These are phyloP conservation scores for Melangyna quadrimaculata DNA, from an alignment of 2,888 invertebrate species.

Conservation along the genomic window DNA sequence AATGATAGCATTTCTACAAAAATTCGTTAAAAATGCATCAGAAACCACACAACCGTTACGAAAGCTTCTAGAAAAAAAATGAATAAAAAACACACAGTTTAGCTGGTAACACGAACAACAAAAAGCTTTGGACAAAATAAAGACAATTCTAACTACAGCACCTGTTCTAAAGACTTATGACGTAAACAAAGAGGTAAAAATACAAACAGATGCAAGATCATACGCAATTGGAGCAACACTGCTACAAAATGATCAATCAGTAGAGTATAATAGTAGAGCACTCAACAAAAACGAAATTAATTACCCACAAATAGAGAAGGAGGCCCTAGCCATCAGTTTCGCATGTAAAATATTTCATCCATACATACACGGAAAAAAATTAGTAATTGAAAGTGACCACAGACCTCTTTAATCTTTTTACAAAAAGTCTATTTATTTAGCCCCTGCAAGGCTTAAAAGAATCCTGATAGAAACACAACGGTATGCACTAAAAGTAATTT, in stretches of 20 bases:
- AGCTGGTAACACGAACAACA: not conserved
- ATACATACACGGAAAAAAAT: too few species aligned
- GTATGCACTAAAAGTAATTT: not conserved
- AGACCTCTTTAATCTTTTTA: not conserved
- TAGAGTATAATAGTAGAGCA: not conserved
- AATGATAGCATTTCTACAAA: too few species aligned
- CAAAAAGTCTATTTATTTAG: not conserved
- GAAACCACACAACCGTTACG: too few species aligned
- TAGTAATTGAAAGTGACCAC: too few species aligned
- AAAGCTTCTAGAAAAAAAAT: too few species aligned
- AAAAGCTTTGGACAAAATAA: not conserved
- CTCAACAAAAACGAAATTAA: not conserved
- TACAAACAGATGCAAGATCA: too few species aligned
- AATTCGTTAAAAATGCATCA: too few species aligned
- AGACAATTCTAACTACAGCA: not conserved
- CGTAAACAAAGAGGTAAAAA: not conserved
- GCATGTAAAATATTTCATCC: too few species aligned
- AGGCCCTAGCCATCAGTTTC: too few species aligned
- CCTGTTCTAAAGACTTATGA: not conserved
- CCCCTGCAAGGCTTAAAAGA: not conserved
- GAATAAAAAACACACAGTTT: too few species aligned
- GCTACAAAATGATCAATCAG: not conserved
- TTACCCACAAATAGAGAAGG: too few species aligned
- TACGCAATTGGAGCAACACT: not conserved
- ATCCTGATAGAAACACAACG: not conserved